Percentiles rank a stretch among this genome's conserved stretches.
These are phyloP conservation scores for Cheilosia urbana DNA, from an alignment of 2,888 invertebrate species.

Conservation along the genomic window DNA sequence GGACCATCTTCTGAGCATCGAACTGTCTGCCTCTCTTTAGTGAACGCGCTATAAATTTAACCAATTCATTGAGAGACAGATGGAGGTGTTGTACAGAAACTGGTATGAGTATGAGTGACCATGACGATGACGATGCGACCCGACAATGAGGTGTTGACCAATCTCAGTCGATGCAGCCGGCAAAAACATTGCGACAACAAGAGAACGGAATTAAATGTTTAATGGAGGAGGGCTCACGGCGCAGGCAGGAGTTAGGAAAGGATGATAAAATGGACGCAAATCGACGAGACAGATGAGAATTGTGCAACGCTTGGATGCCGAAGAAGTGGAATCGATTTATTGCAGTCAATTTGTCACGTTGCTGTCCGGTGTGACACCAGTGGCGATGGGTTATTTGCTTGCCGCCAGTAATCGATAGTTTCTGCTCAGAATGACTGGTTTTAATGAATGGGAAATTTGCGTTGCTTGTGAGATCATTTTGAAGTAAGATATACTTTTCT, in stretches of 20 bases:
- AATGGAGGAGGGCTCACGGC: slow-evolving; percentile 8
- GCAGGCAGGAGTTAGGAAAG: not conserved
- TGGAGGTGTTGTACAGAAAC: not conserved
- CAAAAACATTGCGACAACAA: slow-evolving; percentile 52
- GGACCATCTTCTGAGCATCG: not conserved
- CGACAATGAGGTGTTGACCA: slow-evolving; percentile 54
- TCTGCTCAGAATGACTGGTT: not conserved
- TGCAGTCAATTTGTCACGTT: slow-evolving; percentile 57
- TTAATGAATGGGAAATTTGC: slow-evolving; percentile 4
- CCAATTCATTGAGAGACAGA: slow-evolving; percentile 43
- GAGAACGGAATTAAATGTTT: slow-evolving; percentile 62
- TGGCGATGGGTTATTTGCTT: slow-evolving; percentile 42
- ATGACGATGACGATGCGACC: slow-evolving; percentile 21
- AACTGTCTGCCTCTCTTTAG: slow-evolving; percentile 24
- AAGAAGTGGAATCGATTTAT: slow-evolving; percentile 61
- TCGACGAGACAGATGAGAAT: slow-evolving; percentile 59
- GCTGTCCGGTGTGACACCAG: slow-evolving; percentile 6
- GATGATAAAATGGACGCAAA: slow-evolving; percentile 66
- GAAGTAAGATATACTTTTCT: not conserved
- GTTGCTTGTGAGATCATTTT: not conserved
- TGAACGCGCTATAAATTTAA: slow-evolving; percentile 35
- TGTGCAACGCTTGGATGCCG: slow-evolving; percentile 44
- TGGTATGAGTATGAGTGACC: slow-evolving; percentile 9
- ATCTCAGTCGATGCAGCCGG: slow-evolving; percentile 22
- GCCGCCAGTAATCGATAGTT: slow-evolving; percentile 40